Conservation (phyloP, 1,140 invertebrate genomes). For the Oncopodura yosiiana region DNA sequence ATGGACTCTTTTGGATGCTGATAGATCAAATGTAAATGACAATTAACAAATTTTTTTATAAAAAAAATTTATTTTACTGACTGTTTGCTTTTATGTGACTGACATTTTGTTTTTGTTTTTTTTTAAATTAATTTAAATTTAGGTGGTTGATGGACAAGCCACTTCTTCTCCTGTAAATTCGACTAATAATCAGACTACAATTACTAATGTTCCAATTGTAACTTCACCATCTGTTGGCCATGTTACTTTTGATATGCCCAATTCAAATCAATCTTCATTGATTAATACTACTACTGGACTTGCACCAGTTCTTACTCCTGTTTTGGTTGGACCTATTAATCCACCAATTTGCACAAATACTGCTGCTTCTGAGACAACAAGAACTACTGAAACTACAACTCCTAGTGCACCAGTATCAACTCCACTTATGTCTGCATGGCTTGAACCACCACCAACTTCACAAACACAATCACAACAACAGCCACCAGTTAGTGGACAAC, state of each 20-base stretch:
- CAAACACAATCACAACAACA: too few relatives aligned
- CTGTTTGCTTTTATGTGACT: too few relatives aligned
- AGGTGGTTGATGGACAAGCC: too few relatives aligned
- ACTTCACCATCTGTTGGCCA: neutral
- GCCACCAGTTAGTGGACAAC: neutral
- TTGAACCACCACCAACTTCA: neutral
- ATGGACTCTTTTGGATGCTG: too few relatives aligned
- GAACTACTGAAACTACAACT: neutral
- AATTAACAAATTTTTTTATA: too few relatives aligned
- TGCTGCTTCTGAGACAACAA: neutral
- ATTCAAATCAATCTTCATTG: neutral
- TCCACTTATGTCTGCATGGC: neutral
- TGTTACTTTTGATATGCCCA: neutral
- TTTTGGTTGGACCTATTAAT: neutral
- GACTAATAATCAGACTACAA: neutral
- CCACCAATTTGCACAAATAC: neutral
- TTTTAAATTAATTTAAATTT: too few relatives aligned
- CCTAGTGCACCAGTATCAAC: neutral
- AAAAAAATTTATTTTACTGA: too few relatives aligned
- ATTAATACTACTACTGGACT: neutral
- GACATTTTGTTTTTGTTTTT: too few relatives aligned
- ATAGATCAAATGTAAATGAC: too few relatives aligned
- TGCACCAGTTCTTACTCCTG: neutral
- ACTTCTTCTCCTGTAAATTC: neutral
- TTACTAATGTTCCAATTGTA: neutral